Evolutionary conservation across 1,140 invertebrate species (phyloP).

Genomic region (Pogonomyrmex barbatus): DNA sequence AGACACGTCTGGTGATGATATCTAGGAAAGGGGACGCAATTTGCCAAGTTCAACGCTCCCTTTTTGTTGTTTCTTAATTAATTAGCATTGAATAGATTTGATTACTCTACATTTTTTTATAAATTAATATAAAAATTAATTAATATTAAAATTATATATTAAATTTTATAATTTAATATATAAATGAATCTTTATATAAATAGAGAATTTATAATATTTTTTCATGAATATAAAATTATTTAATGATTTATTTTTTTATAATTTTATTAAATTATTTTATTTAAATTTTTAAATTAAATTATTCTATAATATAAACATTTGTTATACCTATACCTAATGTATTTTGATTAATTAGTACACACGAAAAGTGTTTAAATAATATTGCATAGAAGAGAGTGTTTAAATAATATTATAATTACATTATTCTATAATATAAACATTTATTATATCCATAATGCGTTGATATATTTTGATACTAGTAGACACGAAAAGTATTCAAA

Average conservation of each 20-base stretch:
- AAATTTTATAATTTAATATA: too few relatives aligned
- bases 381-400: too few relatives aligned
- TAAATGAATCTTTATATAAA: background rate
- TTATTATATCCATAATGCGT: background rate
- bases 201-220: background rate
- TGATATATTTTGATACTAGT: slow-evolving; percentile 5
- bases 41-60: slow-evolving; percentile 10
- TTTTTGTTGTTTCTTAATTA: background rate
- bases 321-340: too few relatives aligned
- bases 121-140: slow-evolving; percentile 4
- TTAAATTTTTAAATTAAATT: too few relatives aligned
- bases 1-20: slow-evolving; percentile 3
- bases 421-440: background rate
- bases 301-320: too few relatives aligned
- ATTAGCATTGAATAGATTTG: background rate
- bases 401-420: too few relatives aligned
- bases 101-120: background rate
- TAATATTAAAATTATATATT: background rate
- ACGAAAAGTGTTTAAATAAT: too few relatives aligned
- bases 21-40: slow-evolving; percentile 4
- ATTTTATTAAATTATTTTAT: background rate
- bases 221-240: background rate
- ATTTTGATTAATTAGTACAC: too few relatives aligned
- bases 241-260: background rate
- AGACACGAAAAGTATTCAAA: background rate